These are phyloP conservation scores for Cyclophora albipunctata DNA, from an alignment of 2,888 invertebrate species.

Conservation along the genomic window DNA sequence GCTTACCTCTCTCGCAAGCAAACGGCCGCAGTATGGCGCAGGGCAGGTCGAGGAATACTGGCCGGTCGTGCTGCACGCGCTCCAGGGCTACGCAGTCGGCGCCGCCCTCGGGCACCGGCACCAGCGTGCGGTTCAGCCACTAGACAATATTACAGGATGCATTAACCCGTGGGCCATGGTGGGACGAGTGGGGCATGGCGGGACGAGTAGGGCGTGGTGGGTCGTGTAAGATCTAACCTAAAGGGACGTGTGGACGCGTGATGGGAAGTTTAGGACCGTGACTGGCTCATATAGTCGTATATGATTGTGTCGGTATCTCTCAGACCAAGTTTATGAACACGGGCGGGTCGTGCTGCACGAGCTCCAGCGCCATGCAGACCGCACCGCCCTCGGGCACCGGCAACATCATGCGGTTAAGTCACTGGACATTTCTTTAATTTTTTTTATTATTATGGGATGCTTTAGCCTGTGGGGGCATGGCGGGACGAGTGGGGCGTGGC, in stretches of 20 bases:
- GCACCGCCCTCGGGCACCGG: constrained; percentile 62
- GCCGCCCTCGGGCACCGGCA: constrained; percentile 60
- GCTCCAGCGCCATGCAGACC: constrained; percentile 66
- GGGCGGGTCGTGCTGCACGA: constrained; percentile 62
- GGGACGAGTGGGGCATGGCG: not conserved
- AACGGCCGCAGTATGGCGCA: constrained; percentile 65
- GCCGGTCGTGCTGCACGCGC: constrained; percentile 60
- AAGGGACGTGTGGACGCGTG: too few relatives aligned
- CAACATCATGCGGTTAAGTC: constrained; percentile 56
- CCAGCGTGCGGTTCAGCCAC: constrained; percentile 58
- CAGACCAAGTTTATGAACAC: constrained; percentile 73
- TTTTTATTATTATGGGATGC: too few relatives aligned
- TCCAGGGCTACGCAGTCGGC: constrained; percentile 70
- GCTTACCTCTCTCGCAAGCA: constrained; percentile 62
- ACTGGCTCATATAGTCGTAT: too few relatives aligned
- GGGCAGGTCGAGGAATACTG: constrained; percentile 71
- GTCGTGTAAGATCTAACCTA: not conserved
- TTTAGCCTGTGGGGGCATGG: not conserved
- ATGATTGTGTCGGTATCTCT: too few relatives aligned
- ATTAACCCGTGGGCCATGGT: not conserved
- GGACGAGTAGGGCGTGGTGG: not conserved
- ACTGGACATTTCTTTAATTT: constrained; percentile 25
- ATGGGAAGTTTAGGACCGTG: not conserved
- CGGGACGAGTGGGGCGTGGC: not conserved
- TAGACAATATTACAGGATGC: constrained; percentile 11